These are phyloP conservation scores for Brachionus calyciflorus DNA, from an alignment of 1,140 invertebrate genomes.

Conservation along the genomic window DNA sequence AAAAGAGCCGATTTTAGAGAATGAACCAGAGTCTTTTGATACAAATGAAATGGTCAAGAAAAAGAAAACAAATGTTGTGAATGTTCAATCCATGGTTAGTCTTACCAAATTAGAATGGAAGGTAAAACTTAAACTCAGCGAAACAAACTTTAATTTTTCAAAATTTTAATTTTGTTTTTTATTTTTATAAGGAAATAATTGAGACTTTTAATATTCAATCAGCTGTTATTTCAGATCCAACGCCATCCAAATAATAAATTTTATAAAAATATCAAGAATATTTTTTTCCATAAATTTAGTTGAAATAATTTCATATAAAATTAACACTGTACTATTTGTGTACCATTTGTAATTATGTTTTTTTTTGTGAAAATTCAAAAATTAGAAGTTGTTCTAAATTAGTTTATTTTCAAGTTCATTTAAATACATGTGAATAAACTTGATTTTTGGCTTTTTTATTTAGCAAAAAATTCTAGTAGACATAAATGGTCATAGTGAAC, in stretches of 20 bases:
- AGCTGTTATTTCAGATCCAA: slow-evolving; percentile 22
- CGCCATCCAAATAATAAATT: background rate
- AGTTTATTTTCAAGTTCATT: too few species aligned
- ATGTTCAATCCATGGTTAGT: slow-evolving; percentile 32
- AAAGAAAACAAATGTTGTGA: background rate
- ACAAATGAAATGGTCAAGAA: slow-evolving; percentile 12
- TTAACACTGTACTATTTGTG: too few species aligned
- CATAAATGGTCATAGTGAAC: too few species aligned
- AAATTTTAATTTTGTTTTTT: background rate
- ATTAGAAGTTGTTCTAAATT: too few species aligned
- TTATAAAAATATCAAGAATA: too few species aligned
- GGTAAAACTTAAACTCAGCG: background rate
- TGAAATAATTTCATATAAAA: too few species aligned
- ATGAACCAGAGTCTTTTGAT: slow-evolving; percentile 38
- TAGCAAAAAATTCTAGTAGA: too few species aligned
- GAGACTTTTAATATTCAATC: slow-evolving; percentile 35
- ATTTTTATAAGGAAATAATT: slow-evolving; percentile 23
- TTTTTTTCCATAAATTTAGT: background rate
- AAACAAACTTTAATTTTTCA: background rate
- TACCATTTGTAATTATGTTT: too few species aligned
- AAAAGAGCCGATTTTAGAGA: slow-evolving; percentile 41
- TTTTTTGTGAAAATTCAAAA: too few species aligned
- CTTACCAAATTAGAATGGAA: slow-evolving; percentile 44
- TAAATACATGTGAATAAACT: too few species aligned
- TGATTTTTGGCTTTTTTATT: too few species aligned